Conservation (phyloP, 2,113 vertebrate genomes). For the Eira barbara region DNA sequence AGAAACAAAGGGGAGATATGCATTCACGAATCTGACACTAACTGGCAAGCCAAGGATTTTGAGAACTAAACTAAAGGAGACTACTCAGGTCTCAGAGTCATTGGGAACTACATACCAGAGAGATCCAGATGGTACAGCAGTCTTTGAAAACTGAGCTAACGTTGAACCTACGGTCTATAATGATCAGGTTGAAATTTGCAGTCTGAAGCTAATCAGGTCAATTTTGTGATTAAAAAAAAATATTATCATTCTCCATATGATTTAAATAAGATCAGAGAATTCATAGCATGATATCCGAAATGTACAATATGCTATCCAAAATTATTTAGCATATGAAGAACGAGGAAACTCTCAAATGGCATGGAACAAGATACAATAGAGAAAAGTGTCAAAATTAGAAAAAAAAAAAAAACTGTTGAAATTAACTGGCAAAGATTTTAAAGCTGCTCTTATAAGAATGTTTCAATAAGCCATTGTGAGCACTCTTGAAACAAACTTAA, state of each 20-base stretch:
- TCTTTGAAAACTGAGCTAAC: not conserved
- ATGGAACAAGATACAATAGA: not conserved
- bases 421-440: not conserved
- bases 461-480: not conserved
- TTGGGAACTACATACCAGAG: not conserved
- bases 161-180: rapidly evolving
- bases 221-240: not conserved
- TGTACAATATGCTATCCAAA: not conserved
- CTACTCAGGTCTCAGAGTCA: not conserved
- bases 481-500: not conserved
- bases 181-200: not conserved
- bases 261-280: not conserved
- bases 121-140: not conserved
- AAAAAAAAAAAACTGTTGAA: not conserved
- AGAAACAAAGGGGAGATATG: not conserved
- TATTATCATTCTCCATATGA: too few species aligned
- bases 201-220: not conserved
- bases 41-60: not conserved
- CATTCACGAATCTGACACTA: not conserved
- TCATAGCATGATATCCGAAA: not conserved
- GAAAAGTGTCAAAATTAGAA: not conserved
- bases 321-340: not conserved
- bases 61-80: not conserved
- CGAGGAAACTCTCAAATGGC: not conserved
- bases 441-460: not conserved